Evolutionary conservation across 2,888 invertebrate species (phyloP), one percentile per base, ranked within the genome.

Genomic region (Cordilura impudica): DNA sequence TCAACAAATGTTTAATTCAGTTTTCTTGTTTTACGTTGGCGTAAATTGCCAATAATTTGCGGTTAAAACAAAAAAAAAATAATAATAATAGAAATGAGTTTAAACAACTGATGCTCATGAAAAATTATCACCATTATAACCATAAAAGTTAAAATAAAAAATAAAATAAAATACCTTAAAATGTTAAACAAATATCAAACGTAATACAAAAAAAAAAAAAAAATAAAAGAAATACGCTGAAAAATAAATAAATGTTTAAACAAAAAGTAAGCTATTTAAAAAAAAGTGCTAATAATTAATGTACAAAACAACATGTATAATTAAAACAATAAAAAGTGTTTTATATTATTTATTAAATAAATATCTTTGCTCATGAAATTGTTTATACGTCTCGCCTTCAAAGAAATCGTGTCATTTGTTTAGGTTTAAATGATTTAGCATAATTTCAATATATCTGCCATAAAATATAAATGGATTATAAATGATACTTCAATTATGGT

Each of bases 31-130:
- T 61, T 66, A 74, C 74, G 74, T 71, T 75, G 75, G 71, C 75
- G 63, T 79, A 56, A 72, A 71, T 54, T 67, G 63, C 19, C 70
- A 66, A 51, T 63, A 71, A 67, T 67, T 75, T 54, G 53, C 23
- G 45, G 1, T 56, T 39, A 31, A 45, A 60, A 53, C 58, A 8
- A 58, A 43, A 51, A 65, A 35, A 16, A 47, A 10, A 49, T 21
- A 26, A 29, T 16, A 0, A 14, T n/a, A 67, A 60, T 54, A 39
- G 16, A 43, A 53, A 35, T 16, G 35, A 31, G 18, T 18, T 12
- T 16, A 12, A 7, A 23, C 10, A 60, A 18, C 1, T 39, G 14
- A 23, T 51, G 5, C 16, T 26, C 8, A 43, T 43, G 5, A 43
- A 43, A 58, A 43, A 39, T 19, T 8, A 51, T 19, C 12, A 2